phyloP scores from a whole-genome alignment of 1,140 invertebrate genomes.

The Ceratosolen solmsi region DNA sequence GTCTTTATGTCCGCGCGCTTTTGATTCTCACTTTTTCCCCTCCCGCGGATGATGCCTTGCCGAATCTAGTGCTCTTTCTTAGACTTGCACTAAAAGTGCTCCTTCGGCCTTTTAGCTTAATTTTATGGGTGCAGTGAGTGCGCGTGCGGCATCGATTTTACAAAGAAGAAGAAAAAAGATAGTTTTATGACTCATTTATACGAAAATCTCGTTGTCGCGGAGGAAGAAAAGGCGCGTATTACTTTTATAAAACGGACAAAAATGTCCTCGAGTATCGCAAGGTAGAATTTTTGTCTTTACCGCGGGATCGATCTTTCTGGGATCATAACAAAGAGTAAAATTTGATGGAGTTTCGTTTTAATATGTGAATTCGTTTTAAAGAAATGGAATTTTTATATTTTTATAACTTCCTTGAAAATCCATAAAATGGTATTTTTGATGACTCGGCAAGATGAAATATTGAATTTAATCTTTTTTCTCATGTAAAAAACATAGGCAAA shows the following conservation, averaged over 20 bases:
- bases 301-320: neutral
- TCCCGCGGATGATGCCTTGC: neutral
- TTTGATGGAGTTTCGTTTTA: constrained; percentile 36
- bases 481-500: neutral
- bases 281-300: constrained; percentile 2
- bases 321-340: constrained; percentile 24
- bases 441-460: constrained; percentile 26
- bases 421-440: constrained; percentile 39
- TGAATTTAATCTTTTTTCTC: constrained; percentile 19
- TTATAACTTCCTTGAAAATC: constrained; percentile 49
- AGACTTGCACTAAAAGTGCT: constrained; percentile 3
- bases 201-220: neutral
- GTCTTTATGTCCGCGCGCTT: constrained; percentile 14
- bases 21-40: neutral
- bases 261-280: neutral
- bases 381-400: constrained; percentile 37
- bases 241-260: neutral
- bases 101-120: constrained; percentile 11
- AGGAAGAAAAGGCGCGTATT: neutral
- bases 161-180: constrained; percentile 24
- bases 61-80: neutral
- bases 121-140: neutral
- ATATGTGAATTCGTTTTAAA: constrained; percentile 21
- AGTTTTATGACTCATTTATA: constrained; percentile 33
- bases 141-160: constrained; percentile 20